Base-by-base conservation (phyloP, 1,140 invertebrate species). In the Drosophila watanabei region DNA sequence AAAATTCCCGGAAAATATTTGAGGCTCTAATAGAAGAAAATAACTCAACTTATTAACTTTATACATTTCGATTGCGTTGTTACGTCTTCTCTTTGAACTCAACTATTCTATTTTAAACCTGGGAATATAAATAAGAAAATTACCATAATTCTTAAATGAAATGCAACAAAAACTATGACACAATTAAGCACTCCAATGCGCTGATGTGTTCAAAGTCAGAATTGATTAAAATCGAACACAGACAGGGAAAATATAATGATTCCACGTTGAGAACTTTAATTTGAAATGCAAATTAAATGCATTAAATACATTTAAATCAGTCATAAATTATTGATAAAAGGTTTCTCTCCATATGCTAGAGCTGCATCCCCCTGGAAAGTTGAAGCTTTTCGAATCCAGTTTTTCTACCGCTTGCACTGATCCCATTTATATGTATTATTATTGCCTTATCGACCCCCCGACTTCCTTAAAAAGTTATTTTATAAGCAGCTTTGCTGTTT, bases 321-420 rank as follows among this genome's bases (percentile, higher is more conserved):
- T 14, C 54, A 39, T 57, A 24, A 24, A 37, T 56, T 56, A 39
- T 6, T n/a, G 33, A 39, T n/a, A 39, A 39, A 57, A 39, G 14
- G 54, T 57, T 39, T 37, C 24, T 16, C 33, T 56, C 33, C 11
- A 14, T 5, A 14, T 20, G 6, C n/a, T 43, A 24, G 6, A 48
- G 8, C 13, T 24, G 13, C 4, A 14, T 48, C 10, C 14, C n/a
- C 20, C 35, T 37, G 13, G 37, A 20, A 56, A 56, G 18, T 2
- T 37, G 4, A 9, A 24, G 33, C 52, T 10, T 37, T 37, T 11
- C n/a, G 14, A 57, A n/a, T 57, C 35, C 20, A 57, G 35, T 39
- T 57, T 24, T 24, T 16, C 8, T 14, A 4, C 18, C 11, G 18
- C 13, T 35, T 35, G 7, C 18, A 20, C 13, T 20, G 33, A 56